phyloP scores from a whole-genome alignment of 2,888 invertebrate species.

The Beris chalybata region DNA sequence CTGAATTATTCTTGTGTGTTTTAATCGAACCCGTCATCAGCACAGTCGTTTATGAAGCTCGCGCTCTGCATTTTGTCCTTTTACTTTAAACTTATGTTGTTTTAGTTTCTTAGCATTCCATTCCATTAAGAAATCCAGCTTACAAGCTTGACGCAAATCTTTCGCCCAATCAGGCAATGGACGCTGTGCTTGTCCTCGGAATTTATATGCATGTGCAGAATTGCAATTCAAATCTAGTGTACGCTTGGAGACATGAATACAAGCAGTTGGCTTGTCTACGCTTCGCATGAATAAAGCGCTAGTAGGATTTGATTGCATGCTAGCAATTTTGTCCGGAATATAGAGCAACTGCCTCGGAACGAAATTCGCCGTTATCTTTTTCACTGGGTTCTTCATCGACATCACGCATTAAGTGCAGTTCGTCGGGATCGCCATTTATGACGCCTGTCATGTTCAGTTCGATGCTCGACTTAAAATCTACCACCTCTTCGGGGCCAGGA shows the following conservation, averaged over 20 bases:
- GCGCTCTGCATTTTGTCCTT: constrained; percentile 77
- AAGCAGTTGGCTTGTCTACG: constrained; percentile 90
- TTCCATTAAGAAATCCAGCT: constrained; percentile 90
- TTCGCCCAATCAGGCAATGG: constrained; percentile 83
- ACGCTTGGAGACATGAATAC: constrained; percentile 86
- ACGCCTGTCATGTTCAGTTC: constrained; percentile 75
- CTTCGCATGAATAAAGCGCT: constrained; percentile 83
- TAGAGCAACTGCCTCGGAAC: constrained; percentile 75
- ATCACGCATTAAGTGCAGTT: constrained; percentile 76
- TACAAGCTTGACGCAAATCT: constrained; percentile 86
- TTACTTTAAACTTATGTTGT: constrained; percentile 81
- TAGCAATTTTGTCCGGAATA: constrained; percentile 78
- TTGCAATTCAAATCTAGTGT: constrained; percentile 90
- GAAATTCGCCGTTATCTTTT: constrained; percentile 79
- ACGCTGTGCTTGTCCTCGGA: constrained; percentile 85
- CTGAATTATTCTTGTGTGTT: no score
- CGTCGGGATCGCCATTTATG: constrained; percentile 55
- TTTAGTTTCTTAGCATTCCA: constrained; percentile 85
- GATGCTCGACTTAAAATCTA: constrained; percentile 73
- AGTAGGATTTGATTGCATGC: constrained; percentile 75
- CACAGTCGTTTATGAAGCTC: constrained; percentile 62
- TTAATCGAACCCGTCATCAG: constrained; percentile 70
- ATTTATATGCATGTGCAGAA: constrained; percentile 89
- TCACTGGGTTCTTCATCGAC: constrained; percentile 66
- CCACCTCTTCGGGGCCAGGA: constrained; percentile 56